These are phyloP conservation scores for Notodromas monacha DNA, from an alignment of 2,888 invertebrate genomes.

Conservation along the genomic window DNA sequence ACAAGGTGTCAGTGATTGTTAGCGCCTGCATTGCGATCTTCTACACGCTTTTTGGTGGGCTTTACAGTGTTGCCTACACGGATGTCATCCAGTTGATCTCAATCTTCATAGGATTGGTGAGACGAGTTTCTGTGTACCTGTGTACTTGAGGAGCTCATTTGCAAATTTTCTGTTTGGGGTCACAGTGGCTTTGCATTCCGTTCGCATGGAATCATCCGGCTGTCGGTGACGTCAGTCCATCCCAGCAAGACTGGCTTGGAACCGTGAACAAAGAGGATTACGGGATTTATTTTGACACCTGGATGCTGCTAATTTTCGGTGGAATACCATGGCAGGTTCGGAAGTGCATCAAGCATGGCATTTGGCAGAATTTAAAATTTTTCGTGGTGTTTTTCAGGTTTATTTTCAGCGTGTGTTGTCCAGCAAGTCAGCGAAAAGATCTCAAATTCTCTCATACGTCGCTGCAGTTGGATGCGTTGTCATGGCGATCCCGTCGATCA, in stretches of 20 bases:
- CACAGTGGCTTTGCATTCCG: slow-evolving; percentile 76
- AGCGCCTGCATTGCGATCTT: slow-evolving; percentile 84
- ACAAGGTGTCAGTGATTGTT: slow-evolving; percentile 61
- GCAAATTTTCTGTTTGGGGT: slow-evolving; percentile 8
- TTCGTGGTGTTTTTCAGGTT: slow-evolving; percentile 23
- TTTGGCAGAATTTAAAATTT: slow-evolving; percentile 1
- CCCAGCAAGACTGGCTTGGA: slow-evolving; percentile 70
- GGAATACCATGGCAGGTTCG: slow-evolving; percentile 83
- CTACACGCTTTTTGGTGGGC: slow-evolving; percentile 86
- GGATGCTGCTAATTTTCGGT: slow-evolving; percentile 58
- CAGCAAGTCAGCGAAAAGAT: slow-evolving; percentile 68
- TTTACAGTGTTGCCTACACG: slow-evolving; percentile 93
- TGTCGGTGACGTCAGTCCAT: slow-evolving; percentile 27
- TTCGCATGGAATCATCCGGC: slow-evolving; percentile 67
- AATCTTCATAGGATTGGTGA: slow-evolving; percentile 69
- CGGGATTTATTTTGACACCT: slow-evolving; percentile 57
- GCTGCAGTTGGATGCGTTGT: slow-evolving; percentile 79
- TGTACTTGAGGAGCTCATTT: too few species aligned
- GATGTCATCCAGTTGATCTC: slow-evolving; percentile 93
- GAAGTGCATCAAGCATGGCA: slow-evolving; percentile 4
- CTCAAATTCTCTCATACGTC: slow-evolving; percentile 74
- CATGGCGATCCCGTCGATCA: slow-evolving; percentile 85
- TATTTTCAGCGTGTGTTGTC: slow-evolving; percentile 93
- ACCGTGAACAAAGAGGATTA: slow-evolving; percentile 32
- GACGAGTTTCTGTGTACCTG: too few species aligned